Conservation (phyloP, 2,113 vertebrate species). For the Delphinapterus leucas region DNA sequence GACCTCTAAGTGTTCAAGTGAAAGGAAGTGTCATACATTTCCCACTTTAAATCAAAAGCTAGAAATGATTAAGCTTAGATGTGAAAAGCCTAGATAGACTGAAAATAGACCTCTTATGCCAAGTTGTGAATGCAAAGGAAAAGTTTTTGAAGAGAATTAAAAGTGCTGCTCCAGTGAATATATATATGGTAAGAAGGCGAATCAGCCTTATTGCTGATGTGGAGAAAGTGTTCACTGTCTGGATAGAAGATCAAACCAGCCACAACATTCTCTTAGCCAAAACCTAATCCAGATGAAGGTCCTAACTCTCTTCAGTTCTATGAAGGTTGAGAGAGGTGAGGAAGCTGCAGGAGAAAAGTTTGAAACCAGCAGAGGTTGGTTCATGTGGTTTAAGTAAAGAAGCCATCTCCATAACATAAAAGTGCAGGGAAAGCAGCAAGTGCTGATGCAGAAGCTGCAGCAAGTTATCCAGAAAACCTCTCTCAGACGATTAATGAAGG, state of each 20-base stretch:
- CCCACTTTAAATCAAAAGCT: neutral
- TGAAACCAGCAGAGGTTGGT: neutral
- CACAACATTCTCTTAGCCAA: neutral
- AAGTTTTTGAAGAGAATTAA: neutral
- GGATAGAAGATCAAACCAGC: neutral
- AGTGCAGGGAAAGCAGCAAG: neutral
- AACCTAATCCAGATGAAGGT: neutral
- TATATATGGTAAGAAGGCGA: neutral
- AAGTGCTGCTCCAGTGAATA: neutral
- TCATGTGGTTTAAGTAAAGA: neutral
- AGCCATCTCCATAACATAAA: neutral
- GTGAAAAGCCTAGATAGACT: neutral
- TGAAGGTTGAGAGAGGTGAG: neutral
- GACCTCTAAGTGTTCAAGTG: neutral
- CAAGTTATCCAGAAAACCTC: neutral
- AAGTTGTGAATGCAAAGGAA: neutral
- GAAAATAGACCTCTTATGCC: no score
- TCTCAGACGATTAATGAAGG: neutral
- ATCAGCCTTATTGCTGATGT: neutral
- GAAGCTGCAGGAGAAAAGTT: neutral
- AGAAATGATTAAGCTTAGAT: neutral
- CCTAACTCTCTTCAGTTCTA: neutral
- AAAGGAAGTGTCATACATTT: neutral
- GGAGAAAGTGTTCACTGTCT: neutral
- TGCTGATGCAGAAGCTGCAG: neutral